These are phyloP conservation scores for Amblyopsis hoosieri DNA, from an alignment of 2,797 vertebrate species.

Conservation along the genomic window DNA sequence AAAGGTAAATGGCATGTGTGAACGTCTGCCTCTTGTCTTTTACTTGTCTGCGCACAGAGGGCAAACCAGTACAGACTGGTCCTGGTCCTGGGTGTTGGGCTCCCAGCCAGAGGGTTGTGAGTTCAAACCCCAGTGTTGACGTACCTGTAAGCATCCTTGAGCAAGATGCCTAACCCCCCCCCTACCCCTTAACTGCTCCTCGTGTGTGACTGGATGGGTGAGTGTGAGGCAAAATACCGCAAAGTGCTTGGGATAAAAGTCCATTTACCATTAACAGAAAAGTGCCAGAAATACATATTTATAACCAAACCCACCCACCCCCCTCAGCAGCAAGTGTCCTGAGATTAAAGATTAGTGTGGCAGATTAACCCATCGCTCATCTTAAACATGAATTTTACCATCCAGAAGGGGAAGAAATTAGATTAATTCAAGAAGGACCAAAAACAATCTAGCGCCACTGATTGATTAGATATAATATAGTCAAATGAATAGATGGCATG, in stretches of 20 bases:
- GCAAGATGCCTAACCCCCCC: too few species aligned
- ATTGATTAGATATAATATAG: constrained; percentile 84
- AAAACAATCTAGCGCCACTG: constrained; percentile 76
- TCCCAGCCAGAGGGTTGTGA: too few species aligned
- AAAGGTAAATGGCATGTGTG: constrained; percentile 81
- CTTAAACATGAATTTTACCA: constrained; percentile 65
- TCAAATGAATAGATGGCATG: constrained; percentile 77
- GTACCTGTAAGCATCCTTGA: too few species aligned
- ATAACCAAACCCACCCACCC: constrained; percentile 33
- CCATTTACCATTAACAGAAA: not conserved
- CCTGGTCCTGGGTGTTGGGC: too few species aligned
- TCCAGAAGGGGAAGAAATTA: constrained; percentile 75
- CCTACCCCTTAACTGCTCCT: too few species aligned
- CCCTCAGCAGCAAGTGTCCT: constrained; percentile 38
- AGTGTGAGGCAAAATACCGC: too few species aligned
- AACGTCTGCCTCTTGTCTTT: not conserved
- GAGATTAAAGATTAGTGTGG: constrained; percentile 66
- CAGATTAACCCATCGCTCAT: constrained; percentile 75
- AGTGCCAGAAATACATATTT: constrained; percentile 68
- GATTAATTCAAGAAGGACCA: constrained; percentile 73
- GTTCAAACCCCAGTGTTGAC: too few species aligned
- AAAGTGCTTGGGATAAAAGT: too few species aligned
- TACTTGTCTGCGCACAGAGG: constrained; percentile 7
- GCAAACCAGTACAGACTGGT: not conserved
- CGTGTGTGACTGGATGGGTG: too few species aligned